phyloP scores from a whole-genome alignment of 2,797 vertebrate genomes.

The Graptemys geographica region DNA sequence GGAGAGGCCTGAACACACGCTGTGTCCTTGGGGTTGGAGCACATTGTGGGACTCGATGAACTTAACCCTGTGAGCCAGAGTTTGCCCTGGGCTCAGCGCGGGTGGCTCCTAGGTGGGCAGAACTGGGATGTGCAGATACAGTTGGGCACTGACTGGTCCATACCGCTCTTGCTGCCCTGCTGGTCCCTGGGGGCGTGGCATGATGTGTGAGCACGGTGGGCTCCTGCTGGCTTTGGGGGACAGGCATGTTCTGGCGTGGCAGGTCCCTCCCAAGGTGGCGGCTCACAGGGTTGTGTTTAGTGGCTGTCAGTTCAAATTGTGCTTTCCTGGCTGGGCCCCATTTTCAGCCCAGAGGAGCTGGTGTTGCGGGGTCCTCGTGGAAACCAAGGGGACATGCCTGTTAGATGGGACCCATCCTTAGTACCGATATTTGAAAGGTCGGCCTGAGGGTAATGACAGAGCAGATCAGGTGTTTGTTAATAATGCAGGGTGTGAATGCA shows the following conservation, averaged over 20 bases:
- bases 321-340: background rate
- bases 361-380: background rate
- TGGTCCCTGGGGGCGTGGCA: background rate
- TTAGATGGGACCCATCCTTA: too few relatives aligned
- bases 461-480: too few relatives aligned
- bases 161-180: background rate
- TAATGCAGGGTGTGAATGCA: too few relatives aligned
- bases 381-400: background rate
- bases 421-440: background rate
- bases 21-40: too few relatives aligned
- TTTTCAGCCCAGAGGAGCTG: background rate
- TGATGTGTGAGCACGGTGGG: background rate
- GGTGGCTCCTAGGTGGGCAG: conserved; percentile 1
- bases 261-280: background rate
- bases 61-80: too few relatives aligned
- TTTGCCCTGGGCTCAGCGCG: background rate
- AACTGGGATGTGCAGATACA: background rate
- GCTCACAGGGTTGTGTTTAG: background rate
- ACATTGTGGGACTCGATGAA: too few relatives aligned
- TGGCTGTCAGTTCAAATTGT: too few relatives aligned
- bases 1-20: too few relatives aligned
- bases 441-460: background rate
- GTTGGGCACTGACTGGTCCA: background rate
- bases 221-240: background rate
- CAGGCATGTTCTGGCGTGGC: background rate